Conservation (phyloP, 1,140 invertebrate species). For the Nebria ingens region DNA sequence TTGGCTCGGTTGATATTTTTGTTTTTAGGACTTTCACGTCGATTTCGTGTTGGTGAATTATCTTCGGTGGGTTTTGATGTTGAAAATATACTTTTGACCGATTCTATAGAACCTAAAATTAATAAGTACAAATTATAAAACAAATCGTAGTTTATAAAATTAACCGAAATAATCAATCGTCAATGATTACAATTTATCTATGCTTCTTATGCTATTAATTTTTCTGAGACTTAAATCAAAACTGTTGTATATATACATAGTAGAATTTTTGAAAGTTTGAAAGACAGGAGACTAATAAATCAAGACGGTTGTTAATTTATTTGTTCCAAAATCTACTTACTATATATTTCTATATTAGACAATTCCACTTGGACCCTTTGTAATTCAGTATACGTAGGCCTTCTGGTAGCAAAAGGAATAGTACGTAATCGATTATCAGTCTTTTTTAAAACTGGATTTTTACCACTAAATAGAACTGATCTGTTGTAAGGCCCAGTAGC, state of each 20-base stretch:
- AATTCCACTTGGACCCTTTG: conserved; percentile 63
- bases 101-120: conserved; percentile 22
- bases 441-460: conserved; percentile 54
- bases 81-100: conserved; percentile 16
- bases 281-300: too few relatives aligned
- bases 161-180: too few relatives aligned
- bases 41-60: background rate
- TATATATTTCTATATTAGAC: conserved; percentile 62
- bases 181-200: too few relatives aligned
- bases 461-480: conserved; percentile 62
- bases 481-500: conserved; percentile 65
- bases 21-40: background rate
- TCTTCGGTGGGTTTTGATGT: conserved; percentile 21
- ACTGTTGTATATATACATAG: conserved; percentile 17
- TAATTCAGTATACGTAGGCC: conserved; percentile 73
- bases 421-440: conserved; percentile 54
- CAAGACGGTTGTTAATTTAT: background rate
- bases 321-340: conserved; percentile 34
- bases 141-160: conserved; percentile 10
- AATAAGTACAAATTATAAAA: conserved; percentile 10
- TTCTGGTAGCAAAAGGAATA: conserved; percentile 72
- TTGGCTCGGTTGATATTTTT: conserved; percentile 41
- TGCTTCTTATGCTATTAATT: background rate
- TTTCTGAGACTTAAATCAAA: background rate
- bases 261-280: too few relatives aligned